A percentile compares a stretch with the other conserved stretches of the same genome.
These are phyloP conservation scores for Cynoglossus semilaevis DNA, from an alignment of 2,113 vertebrate species.

Conservation along the genomic window DNA sequence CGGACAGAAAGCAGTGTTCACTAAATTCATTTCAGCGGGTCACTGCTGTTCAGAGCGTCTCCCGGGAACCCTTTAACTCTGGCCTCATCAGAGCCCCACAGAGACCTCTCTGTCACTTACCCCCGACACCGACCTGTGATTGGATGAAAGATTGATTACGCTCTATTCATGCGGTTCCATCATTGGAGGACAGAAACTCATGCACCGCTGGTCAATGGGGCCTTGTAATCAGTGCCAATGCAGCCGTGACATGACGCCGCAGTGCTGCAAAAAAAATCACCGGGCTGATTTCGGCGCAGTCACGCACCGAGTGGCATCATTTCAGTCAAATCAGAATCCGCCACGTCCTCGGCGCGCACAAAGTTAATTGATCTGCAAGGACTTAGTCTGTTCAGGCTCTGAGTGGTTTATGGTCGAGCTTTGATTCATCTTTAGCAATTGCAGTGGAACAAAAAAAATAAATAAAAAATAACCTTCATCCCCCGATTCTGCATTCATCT, in stretches of 20 bases:
- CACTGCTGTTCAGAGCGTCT: conserved; percentile 55
- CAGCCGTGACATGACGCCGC: conserved; percentile 67
- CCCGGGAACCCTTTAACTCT: conserved; percentile 70
- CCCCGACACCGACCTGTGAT: conserved; percentile 77
- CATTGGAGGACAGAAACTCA: conserved; percentile 68
- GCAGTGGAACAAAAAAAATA: conserved; percentile 4
- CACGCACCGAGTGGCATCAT: conserved; percentile 1
- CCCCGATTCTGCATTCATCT: conserved; percentile 54
- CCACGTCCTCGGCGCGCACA: conserved; percentile 4
- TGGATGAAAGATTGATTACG: conserved; percentile 85
- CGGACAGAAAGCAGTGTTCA: conserved; percentile 1
- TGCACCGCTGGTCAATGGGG: conserved; percentile 78
- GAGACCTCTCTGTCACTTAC: conserved; percentile 79
- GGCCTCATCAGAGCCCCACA: conserved; percentile 78
- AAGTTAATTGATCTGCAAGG: conserved; percentile 39
- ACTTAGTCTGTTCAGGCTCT: conserved; percentile 37
- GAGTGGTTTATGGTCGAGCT: conserved; percentile 39
- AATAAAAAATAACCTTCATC: conserved; percentile 15
- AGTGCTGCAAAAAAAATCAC: conserved; percentile 64
- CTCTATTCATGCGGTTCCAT: conserved; percentile 72
- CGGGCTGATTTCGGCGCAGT: conserved; percentile 48
- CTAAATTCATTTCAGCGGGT: conserved; percentile 22
- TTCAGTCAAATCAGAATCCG: conserved; percentile 40
- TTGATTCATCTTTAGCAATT: conserved; percentile 36
- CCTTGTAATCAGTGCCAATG: conserved; percentile 81